A percentile compares a stretch with the other conserved stretches of the same genome.
Evolutionary conservation across 2,888 invertebrate genomes (phyloP).

Genomic region (Drosophila meridionalis): DNA sequence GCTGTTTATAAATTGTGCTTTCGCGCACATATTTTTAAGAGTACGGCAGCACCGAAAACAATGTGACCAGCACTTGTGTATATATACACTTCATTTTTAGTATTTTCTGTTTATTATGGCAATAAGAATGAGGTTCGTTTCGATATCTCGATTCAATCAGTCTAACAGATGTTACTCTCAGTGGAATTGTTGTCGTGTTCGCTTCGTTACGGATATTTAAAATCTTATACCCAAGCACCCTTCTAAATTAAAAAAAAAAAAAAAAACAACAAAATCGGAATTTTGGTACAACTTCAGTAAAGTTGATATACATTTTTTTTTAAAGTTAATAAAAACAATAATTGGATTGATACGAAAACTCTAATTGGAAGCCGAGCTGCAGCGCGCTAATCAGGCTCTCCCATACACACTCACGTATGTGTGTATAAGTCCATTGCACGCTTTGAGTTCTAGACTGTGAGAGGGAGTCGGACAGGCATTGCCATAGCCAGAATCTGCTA

Average conservation of each 20-base stretch:
- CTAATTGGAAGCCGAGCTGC: slow-evolving; percentile 29
- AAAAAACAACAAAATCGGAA: slow-evolving; percentile 4
- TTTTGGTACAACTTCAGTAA: slow-evolving; percentile 24
- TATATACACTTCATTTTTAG: slow-evolving; percentile 4
- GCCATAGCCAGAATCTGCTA: slow-evolving; percentile 12
- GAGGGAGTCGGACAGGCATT: slow-evolving; percentile 35
- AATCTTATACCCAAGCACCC: slow-evolving; percentile 25
- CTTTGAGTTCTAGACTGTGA: slow-evolving; percentile 33
- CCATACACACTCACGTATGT: slow-evolving; percentile 43
- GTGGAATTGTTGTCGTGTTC: slow-evolving; percentile 58
- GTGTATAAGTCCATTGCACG: slow-evolving; percentile 50
- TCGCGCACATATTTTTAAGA: neutral
- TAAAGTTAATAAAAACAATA: slow-evolving; percentile 4
- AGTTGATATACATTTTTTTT: slow-evolving; percentile 17
- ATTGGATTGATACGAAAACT: slow-evolving; percentile 19
- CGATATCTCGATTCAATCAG: slow-evolving; percentile 15
- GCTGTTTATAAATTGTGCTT: neutral
- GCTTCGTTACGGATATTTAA: slow-evolving; percentile 47
- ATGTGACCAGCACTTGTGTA: slow-evolving; percentile 14
- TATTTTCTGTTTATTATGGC: slow-evolving; percentile 16
- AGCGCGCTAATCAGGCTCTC: slow-evolving; percentile 38
- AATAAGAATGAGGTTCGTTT: neutral
- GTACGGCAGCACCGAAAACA: slow-evolving; percentile 15
- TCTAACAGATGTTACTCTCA: slow-evolving; percentile 58
- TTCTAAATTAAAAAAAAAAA: slow-evolving; percentile 6